These are phyloP conservation scores for Athalia cordata DNA, from an alignment of 2,888 invertebrate species.

Conservation along the genomic window DNA sequence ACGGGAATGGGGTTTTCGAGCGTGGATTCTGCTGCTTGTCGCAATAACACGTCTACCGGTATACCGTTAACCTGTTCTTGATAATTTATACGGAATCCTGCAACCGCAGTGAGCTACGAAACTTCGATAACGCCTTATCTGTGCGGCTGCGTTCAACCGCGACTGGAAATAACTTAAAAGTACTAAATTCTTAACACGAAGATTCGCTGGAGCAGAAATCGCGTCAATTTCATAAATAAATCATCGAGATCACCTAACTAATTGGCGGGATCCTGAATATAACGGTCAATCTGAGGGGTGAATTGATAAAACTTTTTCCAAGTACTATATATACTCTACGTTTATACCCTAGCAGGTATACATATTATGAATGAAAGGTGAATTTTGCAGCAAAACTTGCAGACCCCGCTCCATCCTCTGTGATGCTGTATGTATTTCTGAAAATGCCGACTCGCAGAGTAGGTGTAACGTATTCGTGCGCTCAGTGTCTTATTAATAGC, in stretches of 20 bases:
- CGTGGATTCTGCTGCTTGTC: background rate
- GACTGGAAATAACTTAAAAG: too few relatives aligned
- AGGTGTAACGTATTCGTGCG: background rate
- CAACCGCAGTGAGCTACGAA: slow-evolving; percentile 11
- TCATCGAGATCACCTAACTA: too few relatives aligned
- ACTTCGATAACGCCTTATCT: slow-evolving; percentile 14
- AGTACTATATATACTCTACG: too few relatives aligned
- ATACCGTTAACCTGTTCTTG: background rate
- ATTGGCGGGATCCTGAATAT: too few relatives aligned
- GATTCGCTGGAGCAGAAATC: too few relatives aligned
- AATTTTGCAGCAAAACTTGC: background rate
- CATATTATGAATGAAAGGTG: background rate
- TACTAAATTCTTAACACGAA: too few relatives aligned
- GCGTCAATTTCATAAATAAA: too few relatives aligned
- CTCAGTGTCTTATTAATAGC: slow-evolving; percentile 64
- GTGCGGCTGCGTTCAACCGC: too few relatives aligned
- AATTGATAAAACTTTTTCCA: too few relatives aligned
- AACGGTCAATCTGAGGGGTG: too few relatives aligned
- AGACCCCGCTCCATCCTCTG: background rate
- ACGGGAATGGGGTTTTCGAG: too few relatives aligned
- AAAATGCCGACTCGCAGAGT: background rate
- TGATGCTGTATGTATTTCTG: slow-evolving; percentile 10
- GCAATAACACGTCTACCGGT: background rate
- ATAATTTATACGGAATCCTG: slow-evolving; percentile 20
- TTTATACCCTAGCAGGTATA: too few relatives aligned